Conservation (phyloP, 2,113 vertebrate genomes). For the Aramus guarauna region DNA sequence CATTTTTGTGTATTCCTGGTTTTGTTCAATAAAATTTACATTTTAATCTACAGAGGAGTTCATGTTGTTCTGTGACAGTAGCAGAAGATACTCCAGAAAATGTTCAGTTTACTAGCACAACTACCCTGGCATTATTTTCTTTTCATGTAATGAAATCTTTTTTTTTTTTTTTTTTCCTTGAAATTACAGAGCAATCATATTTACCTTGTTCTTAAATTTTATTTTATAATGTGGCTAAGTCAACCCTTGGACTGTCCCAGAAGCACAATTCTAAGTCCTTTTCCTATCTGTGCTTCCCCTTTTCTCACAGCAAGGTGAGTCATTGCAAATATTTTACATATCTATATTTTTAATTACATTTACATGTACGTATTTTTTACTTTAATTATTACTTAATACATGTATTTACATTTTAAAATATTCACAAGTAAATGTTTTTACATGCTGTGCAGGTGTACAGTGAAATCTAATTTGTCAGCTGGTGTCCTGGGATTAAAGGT, state of each 20-base stretch:
- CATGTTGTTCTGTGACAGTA: not conserved
- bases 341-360: not conserved
- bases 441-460: not conserved
- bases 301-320: not conserved
- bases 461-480: not conserved
- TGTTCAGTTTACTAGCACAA: not conserved
- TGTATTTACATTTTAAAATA: not conserved
- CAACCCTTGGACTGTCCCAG: not conserved
- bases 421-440: not conserved
- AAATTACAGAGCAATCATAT: not conserved
- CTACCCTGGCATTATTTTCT: not conserved
- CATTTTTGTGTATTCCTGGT: not conserved
- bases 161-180: not conserved
- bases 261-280: not conserved
- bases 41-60: conserved; percentile 35
- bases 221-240: not conserved
- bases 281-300: not conserved
- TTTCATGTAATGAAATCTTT: not conserved
- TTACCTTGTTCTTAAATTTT: not conserved
- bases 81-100: not conserved
- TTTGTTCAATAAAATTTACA: conserved; percentile 45
- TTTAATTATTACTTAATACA: not conserved
- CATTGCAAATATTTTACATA: not conserved
- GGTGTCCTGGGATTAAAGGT: not conserved
- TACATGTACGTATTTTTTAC: not conserved